phyloP scores from a whole-genome alignment of 1,140 invertebrate genomes.

The Cydia splendana region DNA sequence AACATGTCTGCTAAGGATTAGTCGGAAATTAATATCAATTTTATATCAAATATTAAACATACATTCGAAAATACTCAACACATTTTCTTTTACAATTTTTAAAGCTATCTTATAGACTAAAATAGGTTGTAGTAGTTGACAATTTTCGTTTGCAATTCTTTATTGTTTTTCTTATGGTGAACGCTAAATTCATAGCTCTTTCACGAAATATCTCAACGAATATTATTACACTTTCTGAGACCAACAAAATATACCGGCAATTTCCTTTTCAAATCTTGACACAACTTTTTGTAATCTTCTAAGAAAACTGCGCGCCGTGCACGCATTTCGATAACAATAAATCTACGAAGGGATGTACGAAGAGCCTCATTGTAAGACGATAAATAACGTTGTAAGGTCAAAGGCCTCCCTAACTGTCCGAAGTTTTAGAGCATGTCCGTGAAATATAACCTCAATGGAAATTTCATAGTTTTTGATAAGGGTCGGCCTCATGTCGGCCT shows the following conservation, averaged over 20 bases:
- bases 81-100: too few relatives aligned
- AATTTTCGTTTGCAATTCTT: not conserved
- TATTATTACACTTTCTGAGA: not conserved
- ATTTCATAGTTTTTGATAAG: slow-evolving; percentile 32
- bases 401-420: not conserved
- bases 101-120: too few relatives aligned
- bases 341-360: slow-evolving; percentile 27
- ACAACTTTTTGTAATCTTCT: slow-evolving; percentile 21
- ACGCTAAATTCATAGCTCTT: not conserved
- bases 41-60: too few relatives aligned
- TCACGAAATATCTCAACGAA: not conserved
- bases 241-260: slow-evolving; percentile 13
- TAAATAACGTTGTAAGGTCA: slow-evolving; percentile 32
- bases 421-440: not conserved
- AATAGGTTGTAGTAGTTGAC: too few relatives aligned
- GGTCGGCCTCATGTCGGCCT: not conserved
- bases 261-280: slow-evolving; percentile 17
- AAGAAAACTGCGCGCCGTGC: slow-evolving; percentile 13
- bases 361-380: slow-evolving; percentile 26
- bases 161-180: not conserved
- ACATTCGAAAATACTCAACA: too few relatives aligned
- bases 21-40: too few relatives aligned
- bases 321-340: slow-evolving; percentile 28
- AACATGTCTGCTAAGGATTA: too few relatives aligned
- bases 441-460: slow-evolving; percentile 11